A percentile compares a stretch with the other conserved stretches of the same genome.
Conservation (phyloP, 2,113 vertebrate genomes). For the Dendropsophus ebraccatus region DNA sequence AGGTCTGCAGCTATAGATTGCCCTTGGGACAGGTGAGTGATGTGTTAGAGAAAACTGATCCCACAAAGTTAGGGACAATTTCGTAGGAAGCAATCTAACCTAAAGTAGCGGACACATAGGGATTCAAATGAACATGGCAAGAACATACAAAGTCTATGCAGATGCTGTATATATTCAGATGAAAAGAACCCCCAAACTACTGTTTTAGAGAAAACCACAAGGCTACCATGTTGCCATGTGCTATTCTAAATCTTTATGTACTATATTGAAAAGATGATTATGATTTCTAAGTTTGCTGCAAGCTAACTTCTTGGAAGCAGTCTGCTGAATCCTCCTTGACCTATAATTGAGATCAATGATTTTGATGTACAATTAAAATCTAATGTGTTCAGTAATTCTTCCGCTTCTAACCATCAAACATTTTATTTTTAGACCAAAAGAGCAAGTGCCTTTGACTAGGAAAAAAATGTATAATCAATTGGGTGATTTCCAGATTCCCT, state of each 20-base stretch:
- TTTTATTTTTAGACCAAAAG: slow-evolving; percentile 60
- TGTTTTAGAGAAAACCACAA: too few relatives aligned
- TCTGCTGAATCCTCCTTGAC: slow-evolving; percentile 22
- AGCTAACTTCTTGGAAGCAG: neutral
- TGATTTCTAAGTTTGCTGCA: neutral
- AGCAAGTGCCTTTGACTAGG: slow-evolving; percentile 62
- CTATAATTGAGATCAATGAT: slow-evolving; percentile 28
- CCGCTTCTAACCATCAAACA: slow-evolving; percentile 31
- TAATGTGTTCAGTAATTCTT: slow-evolving; percentile 41
- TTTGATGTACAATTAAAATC: slow-evolving; percentile 30
- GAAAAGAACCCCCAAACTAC: too few relatives aligned
- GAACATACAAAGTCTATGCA: neutral
- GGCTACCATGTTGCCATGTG: neutral
- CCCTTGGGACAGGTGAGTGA: too few relatives aligned
- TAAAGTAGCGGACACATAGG: neutral
- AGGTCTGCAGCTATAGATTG: too few relatives aligned
- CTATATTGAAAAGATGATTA: neutral
- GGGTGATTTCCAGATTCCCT: slow-evolving; percentile 67
- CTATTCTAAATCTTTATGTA: neutral
- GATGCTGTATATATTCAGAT: too few relatives aligned
- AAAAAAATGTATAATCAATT: slow-evolving; percentile 65
- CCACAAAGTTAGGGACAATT: too few relatives aligned
- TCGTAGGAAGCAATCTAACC: neutral
- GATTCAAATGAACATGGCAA: neutral
- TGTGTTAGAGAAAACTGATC: too few relatives aligned